These are phyloP conservation scores for Pseudorasbora parva DNA, from an alignment of 2,113 vertebrate species.

Conservation along the genomic window DNA sequence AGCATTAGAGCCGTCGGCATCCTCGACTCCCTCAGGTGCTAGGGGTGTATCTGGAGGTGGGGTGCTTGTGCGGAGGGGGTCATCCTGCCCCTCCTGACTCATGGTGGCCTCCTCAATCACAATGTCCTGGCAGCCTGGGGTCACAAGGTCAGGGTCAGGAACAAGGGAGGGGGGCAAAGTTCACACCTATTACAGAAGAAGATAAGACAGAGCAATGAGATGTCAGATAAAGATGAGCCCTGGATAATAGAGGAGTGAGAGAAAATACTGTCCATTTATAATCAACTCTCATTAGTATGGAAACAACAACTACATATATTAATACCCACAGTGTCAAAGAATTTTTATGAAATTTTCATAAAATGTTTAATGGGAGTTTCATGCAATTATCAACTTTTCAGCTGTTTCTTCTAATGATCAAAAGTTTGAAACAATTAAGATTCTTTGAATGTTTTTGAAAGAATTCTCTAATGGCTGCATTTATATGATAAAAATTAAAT, in stretches of 20 bases:
- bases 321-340: not conserved
- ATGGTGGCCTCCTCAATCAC: conserved; percentile 70
- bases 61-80: conserved; percentile 68
- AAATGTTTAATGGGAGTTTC: not conserved
- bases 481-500: too few relatives aligned
- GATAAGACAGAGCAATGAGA: not conserved
- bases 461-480: too few relatives aligned
- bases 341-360: not conserved
- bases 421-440: not conserved
- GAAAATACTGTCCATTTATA: not conserved
- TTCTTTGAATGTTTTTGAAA: too few relatives aligned
- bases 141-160: conserved; percentile 30
- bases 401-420: not conserved
- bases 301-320: not conserved
- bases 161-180: not conserved
- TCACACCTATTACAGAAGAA: conserved; percentile 36
- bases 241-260: not conserved
- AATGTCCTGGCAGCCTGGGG: conserved; percentile 20
- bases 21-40: conserved; percentile 50
- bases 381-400: not conserved
- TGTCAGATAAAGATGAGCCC: not conserved
- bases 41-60: conserved; percentile 65
- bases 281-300: not conserved
- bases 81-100: conserved; percentile 79
- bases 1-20: conserved; percentile 16